Percentiles rank a stretch among this genome's conserved stretches.
phyloP scores from a whole-genome alignment of 2,113 vertebrate genomes.

The Rhinopomastus cyanomelas region DNA sequence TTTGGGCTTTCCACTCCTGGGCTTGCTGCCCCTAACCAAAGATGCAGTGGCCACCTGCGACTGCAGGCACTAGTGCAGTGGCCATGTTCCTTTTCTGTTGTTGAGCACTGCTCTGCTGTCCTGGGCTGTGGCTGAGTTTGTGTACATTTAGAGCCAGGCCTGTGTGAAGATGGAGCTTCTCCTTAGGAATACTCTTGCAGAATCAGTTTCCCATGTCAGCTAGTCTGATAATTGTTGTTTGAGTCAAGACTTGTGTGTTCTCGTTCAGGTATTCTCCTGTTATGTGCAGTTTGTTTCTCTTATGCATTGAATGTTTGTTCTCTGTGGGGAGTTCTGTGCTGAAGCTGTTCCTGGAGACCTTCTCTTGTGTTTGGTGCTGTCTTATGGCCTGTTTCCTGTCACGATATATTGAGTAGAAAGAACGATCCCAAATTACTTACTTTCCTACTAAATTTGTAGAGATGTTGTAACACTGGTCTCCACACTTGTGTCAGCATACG shows the following conservation, averaged over 20 bases:
- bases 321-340: not conserved
- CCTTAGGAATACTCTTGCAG: not conserved
- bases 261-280: not conserved
- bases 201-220: not conserved
- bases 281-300: not conserved
- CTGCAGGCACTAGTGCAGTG: not conserved
- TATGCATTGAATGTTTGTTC: not conserved
- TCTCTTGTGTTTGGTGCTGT: not conserved
- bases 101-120: not conserved
- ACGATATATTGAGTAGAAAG: not conserved
- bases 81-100: not conserved
- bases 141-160: not conserved
- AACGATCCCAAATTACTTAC: not conserved
- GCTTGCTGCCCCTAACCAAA: not conserved
- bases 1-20: not conserved
- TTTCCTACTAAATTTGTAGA: not conserved
- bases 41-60: not conserved
- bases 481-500: not conserved
- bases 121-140: not conserved
- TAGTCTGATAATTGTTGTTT: not conserved
- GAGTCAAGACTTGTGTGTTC: not conserved
- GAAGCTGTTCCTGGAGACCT: not conserved
- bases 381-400: not conserved
- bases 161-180: not conserved
- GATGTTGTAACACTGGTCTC: not conserved